phyloP scores from a whole-genome alignment of 2,888 invertebrate species.

The Drosophila kambysellisi region DNA sequence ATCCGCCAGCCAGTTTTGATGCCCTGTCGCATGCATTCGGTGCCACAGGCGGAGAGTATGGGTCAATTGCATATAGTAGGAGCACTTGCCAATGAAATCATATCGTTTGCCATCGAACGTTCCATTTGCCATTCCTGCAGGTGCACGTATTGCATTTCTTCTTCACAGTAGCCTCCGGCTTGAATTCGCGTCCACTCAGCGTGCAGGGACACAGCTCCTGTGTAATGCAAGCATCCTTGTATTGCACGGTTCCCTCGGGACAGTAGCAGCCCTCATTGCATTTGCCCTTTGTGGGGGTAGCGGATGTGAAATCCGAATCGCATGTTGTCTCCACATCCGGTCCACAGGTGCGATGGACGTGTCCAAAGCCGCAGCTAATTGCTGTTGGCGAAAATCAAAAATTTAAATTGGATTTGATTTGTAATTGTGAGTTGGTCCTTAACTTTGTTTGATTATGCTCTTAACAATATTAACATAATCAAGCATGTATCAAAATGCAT shows the following conservation, averaged over 20 bases:
- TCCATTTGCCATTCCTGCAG: constrained; percentile 91
- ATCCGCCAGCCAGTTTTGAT: constrained; percentile 92
- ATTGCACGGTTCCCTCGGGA: constrained; percentile 90
- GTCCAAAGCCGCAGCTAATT: constrained; percentile 90
- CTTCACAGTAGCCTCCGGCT: constrained; percentile 89
- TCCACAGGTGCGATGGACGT: constrained; percentile 92
- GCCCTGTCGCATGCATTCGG: constrained; percentile 91
- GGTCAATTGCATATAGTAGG: constrained; percentile 93
- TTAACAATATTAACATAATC: background rate
- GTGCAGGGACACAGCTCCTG: constrained; percentile 92
- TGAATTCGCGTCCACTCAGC: constrained; percentile 90
- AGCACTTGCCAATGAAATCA: constrained; percentile 96
- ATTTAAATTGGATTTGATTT: background rate
- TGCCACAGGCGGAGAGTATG: constrained; percentile 93
- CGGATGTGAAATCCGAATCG: constrained; percentile 85
- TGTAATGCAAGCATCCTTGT: constrained; percentile 91
- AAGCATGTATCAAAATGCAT: background rate
- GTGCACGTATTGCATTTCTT: constrained; percentile 95
- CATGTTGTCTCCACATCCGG: constrained; percentile 91
- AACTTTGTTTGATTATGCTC: background rate
- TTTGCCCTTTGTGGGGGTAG: constrained; percentile 77
- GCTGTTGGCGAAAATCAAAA: constrained; percentile 86
- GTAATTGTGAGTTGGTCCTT: background rate
- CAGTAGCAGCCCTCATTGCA: constrained; percentile 97
- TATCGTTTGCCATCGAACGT: constrained; percentile 96